A percentile compares a stretch with the other conserved stretches of the same genome.
These are phyloP conservation scores for Latrodectus geometricus DNA, from an alignment of 1,140 invertebrate species.

Conservation along the genomic window DNA sequence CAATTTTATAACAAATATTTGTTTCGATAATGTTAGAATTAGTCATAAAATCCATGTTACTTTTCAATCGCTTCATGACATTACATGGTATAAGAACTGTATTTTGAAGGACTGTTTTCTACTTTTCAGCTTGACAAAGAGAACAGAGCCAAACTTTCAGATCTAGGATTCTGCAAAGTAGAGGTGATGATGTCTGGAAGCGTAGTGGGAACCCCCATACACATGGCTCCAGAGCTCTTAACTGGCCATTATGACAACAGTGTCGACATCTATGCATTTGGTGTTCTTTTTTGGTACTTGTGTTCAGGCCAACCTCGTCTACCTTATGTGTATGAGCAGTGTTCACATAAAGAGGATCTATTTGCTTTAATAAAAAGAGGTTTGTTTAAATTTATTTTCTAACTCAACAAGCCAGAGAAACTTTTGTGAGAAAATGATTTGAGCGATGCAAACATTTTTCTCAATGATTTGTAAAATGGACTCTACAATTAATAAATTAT, in stretches of 20 bases:
- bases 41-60: too few relatives aligned
- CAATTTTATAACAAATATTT: too few relatives aligned
- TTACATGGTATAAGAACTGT: neutral
- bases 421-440: too few relatives aligned
- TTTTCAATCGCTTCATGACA: neutral
- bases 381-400: neutral
- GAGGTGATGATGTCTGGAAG: conserved; percentile 90
- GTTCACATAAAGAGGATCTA: conserved; percentile 81
- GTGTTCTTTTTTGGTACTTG: conserved; percentile 91
- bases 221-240: conserved; percentile 92
- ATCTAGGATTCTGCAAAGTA: conserved; percentile 91
- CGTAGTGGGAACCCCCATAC: conserved; percentile 88
- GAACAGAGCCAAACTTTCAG: conserved; percentile 85
- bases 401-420: too few relatives aligned
- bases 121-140: conserved; percentile 74
- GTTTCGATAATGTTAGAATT: too few relatives aligned
- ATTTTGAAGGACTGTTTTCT: neutral
- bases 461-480: too few relatives aligned
- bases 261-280: conserved; percentile 93
- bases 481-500: too few relatives aligned
- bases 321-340: conserved; percentile 85
- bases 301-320: conserved; percentile 85
- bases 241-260: conserved; percentile 84
- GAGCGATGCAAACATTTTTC: too few relatives aligned
- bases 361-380: conserved; percentile 54